phyloP scores from a whole-genome alignment of 2,888 invertebrate genomes.

The Apodemia hepburni region DNA sequence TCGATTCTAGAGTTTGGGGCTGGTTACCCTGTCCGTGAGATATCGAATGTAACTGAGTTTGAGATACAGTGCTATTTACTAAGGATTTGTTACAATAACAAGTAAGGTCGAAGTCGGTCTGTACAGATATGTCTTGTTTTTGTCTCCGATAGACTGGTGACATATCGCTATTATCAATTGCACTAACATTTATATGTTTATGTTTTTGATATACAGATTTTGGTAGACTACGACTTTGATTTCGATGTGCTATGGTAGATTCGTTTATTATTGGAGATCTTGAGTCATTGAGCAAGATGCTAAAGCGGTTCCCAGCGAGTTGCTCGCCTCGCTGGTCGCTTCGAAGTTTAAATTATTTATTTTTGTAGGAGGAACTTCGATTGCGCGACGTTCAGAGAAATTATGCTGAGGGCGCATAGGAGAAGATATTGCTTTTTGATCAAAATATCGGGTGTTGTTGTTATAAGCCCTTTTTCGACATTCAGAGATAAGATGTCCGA shows the following conservation, averaged over 20 bases:
- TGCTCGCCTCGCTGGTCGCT: slow-evolving; percentile 27
- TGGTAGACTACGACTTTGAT: background rate
- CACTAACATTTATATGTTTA: background rate
- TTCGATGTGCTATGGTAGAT: background rate
- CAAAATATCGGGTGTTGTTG: slow-evolving; percentile 13
- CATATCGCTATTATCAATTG: background rate
- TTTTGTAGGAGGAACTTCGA: slow-evolving; percentile 1
- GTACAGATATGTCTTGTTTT: background rate
- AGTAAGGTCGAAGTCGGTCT: background rate
- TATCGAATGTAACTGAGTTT: background rate
- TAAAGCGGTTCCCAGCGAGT: slow-evolving; percentile 27
- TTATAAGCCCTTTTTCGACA: slow-evolving; percentile 26
- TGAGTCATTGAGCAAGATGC: slow-evolving; percentile 1
- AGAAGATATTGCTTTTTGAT: background rate
- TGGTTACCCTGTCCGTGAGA: slow-evolving; percentile 29
- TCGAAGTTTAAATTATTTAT: slow-evolving; percentile 29
- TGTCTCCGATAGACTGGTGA: slow-evolving; percentile 26
- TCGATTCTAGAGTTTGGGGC: slow-evolving; percentile 27
- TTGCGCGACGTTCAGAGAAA: background rate
- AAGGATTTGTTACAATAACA: too few relatives aligned
- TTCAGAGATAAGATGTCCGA: slow-evolving; percentile 25
- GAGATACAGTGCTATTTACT: too few relatives aligned
- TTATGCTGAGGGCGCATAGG: background rate
- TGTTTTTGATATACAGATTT: background rate
- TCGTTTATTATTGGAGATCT: background rate